Base-by-base conservation (phyloP, 2,888 invertebrate genomes). In the Chrysolina haemoptera region DNA sequence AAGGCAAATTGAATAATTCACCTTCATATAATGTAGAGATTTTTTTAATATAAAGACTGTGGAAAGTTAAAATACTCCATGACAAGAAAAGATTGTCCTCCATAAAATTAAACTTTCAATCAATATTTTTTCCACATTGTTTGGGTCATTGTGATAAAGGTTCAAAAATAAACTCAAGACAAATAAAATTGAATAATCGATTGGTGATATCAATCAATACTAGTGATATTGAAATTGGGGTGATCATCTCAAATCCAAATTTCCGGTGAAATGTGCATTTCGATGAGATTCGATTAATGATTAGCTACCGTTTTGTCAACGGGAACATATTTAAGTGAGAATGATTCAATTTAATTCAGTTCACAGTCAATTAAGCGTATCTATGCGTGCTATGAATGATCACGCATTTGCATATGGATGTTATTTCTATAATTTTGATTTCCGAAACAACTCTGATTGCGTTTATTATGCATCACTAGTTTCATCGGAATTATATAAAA, bases 391-490 rank as follows among this genome's bases (percentile, higher is more conserved):
- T 35, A 59, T 59, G 59, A 59, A 59, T 59, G 16, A 59, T 59
- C 10, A 10, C n/a, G 14, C n/a, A n/a, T 59, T 59, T 16, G 59
- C 59, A 59, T 59, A 12, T 53, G 53, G 1, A 53, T 20, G 1
- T 53, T 20, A 53, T 53, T 53, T 12, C 12, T 11, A 53, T 53
- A 11, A 53, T 53, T 53, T 5, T 35, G 35, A 59, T 59, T n/a
- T 35, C n/a, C 27, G 4, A 22, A 59, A 35, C 11, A 27, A 59
- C 6, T 27, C n/a, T 59, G 27, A 59, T 59, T 22, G 35, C 4
- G 22, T 59, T 27, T n/a, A 59, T 59, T 50, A 22, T 55, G 55
- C 55, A 55, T 55, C 55, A 55, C 22, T 27, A n/a, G 16, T 59
- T 53, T 10, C 12, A 53, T 53, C 11, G 1, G 20, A 53, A 11